These are phyloP conservation scores for Emydura subglobosa DNA, from an alignment of 2,113 vertebrate genomes.

Conservation along the genomic window DNA sequence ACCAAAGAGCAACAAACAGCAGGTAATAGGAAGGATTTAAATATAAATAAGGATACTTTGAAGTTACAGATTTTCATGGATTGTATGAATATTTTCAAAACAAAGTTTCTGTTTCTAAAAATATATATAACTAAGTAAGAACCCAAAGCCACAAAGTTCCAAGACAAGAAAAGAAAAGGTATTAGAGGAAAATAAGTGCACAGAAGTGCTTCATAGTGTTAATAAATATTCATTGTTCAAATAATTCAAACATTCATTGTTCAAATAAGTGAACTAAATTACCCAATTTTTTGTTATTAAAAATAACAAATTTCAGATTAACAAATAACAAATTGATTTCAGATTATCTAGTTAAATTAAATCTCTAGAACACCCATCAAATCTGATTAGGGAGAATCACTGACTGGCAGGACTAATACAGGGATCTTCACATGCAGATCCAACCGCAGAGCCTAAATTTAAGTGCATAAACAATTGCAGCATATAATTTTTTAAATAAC, in stretches of 20 bases:
- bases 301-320: constrained; percentile 46
- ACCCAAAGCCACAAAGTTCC: constrained; percentile 18
- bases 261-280: constrained; percentile 46
- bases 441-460: constrained; percentile 33
- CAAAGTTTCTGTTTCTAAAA: constrained; percentile 75
- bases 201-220: constrained; percentile 23
- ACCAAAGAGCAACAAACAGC: constrained; percentile 89
- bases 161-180: constrained; percentile 15
- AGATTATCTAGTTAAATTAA: constrained; percentile 56
- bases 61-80: constrained; percentile 84
- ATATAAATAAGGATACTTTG: constrained; percentile 82
- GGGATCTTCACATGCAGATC: constrained; percentile 35
- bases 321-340: constrained; percentile 65
- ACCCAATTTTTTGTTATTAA: constrained; percentile 65
- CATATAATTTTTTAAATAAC: not conserved
- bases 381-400: not conserved
- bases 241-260: constrained; percentile 38
- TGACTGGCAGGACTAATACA: constrained; percentile 48
- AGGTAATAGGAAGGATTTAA: constrained; percentile 80
- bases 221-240: constrained; percentile 38
- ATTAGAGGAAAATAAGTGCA: constrained; percentile 11
- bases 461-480: not conserved
- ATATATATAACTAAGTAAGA: constrained; percentile 53
- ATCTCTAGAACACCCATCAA: constrained; percentile 63
- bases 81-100: constrained; percentile 86